Conservation (phyloP, 2,113 vertebrate species). For the Archocentrus centrarchus region DNA sequence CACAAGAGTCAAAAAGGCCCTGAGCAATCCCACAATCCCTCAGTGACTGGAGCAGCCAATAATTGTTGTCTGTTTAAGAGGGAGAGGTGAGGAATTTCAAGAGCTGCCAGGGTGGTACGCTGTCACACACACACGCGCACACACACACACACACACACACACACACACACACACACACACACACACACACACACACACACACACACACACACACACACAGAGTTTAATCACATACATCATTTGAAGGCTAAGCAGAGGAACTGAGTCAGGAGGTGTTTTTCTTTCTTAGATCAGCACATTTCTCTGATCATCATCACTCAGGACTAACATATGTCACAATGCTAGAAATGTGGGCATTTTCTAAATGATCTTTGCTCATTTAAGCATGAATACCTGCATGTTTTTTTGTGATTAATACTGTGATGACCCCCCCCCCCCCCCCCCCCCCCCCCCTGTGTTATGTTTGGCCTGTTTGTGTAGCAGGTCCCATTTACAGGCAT, state of each 20-base stretch:
- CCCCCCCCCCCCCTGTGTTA: too few species aligned
- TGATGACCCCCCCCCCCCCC: too few species aligned
- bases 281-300: conserved; percentile 4
- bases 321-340: not conserved
- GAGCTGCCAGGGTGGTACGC: not conserved
- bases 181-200: not conserved
- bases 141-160: not conserved
- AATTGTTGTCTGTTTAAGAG: conserved; percentile 8
- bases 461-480: too few species aligned
- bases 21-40: conserved; percentile 26
- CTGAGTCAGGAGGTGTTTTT: not conserved
- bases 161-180: not conserved
- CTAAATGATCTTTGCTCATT: not conserved
- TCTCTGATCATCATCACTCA: not conserved
- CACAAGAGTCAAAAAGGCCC: conserved; percentile 26
- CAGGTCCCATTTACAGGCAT: too few species aligned
- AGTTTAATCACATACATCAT: not conserved
- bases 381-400: not conserved
- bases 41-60: not conserved
- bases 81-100: conserved; percentile 12
- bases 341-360: not conserved
- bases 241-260: not conserved
- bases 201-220: not conserved
- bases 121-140: too few species aligned
- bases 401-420: not conserved